Evolutionary conservation across 2,113 vertebrate genomes (phyloP), one percentile per base, ranked within the genome.

Genomic region (Calidris pygmaea): DNA sequence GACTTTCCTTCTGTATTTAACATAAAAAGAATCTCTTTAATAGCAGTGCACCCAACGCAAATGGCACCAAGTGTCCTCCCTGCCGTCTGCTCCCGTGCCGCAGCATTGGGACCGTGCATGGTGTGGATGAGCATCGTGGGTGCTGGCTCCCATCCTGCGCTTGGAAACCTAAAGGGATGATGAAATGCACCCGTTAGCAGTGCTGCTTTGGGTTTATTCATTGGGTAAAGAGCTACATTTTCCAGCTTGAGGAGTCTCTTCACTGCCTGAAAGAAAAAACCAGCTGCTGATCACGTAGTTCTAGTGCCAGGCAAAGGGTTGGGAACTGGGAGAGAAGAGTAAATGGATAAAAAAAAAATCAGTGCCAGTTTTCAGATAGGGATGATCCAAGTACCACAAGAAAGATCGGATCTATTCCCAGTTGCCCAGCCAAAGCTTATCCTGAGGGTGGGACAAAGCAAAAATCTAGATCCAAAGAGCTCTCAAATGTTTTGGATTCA

Each of bases 21-120:
- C 29, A 37, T 4, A 23, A 32, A 32, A 66, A 30, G 29, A 5
- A 52, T 4, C 41, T 73, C 45, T 66, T 50, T 23, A 56, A 53
- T 11, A 70, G 6, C 35, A 52, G 24, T 17, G 14, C 45, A 26
- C 24, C 37, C 41, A 63, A 7, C 43, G 47, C 7, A 39, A 62
- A 2, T 1, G 10, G 47, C 50, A 34, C 45, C 41, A 8, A 30
- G 29, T 32, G n/a, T 6, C 89, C 4, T 59, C 48, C 20, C 20
- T 14, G 3, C 37, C 5, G 2, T 11, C 67, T 11, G 48, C 79
- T 74, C 65, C 9, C 0, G 9, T 9, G n/a, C 3, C 1, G 3
- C 18, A 23, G 37, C 2, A 0, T 8, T 0, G 0, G 32, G 48
- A 6, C 14, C 7, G 24, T 8, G 2, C 4, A 1, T 13, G 39